Conservation (phyloP, 1,140 invertebrate genomes). For the Drusus annulatus region DNA sequence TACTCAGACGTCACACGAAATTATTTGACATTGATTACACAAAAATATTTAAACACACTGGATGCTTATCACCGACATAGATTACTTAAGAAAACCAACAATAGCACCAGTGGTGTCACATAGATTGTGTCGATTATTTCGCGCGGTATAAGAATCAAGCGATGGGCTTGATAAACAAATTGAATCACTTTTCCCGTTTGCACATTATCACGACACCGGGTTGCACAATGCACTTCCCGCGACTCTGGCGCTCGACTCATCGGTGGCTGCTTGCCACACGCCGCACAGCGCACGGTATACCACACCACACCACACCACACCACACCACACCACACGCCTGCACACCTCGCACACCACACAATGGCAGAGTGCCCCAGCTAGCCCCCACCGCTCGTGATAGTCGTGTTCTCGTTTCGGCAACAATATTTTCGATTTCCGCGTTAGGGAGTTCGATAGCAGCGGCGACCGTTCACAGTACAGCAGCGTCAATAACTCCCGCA, state of each 20-base stretch:
- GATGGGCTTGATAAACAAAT: background rate
- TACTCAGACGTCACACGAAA: slow-evolving; percentile 27
- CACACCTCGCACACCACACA: background rate
- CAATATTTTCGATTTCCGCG: slow-evolving; percentile 48
- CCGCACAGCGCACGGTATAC: background rate
- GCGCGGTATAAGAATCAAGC: background rate
- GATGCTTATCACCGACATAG: too few species aligned
- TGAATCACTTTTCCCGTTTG: slow-evolving; percentile 11
- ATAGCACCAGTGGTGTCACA: background rate
- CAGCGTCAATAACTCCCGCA: background rate
- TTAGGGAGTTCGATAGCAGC: slow-evolving; percentile 30
- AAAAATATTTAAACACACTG: slow-evolving; percentile 7
- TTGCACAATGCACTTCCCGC: slow-evolving; percentile 3
- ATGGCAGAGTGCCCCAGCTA: background rate
- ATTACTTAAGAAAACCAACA: background rate
- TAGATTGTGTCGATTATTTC: background rate
- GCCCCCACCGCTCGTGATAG: slow-evolving; percentile 26
- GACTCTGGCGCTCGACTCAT: background rate
- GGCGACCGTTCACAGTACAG: background rate
- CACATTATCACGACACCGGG: background rate
- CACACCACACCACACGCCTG: background rate
- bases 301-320: background rate
- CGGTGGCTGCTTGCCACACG: background rate
- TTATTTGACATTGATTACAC: slow-evolving; percentile 18
- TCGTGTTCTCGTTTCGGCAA: slow-evolving; percentile 54